These are phyloP conservation scores for Onthophagus taurus DNA, from an alignment of 1,140 invertebrate species.

Conservation along the genomic window DNA sequence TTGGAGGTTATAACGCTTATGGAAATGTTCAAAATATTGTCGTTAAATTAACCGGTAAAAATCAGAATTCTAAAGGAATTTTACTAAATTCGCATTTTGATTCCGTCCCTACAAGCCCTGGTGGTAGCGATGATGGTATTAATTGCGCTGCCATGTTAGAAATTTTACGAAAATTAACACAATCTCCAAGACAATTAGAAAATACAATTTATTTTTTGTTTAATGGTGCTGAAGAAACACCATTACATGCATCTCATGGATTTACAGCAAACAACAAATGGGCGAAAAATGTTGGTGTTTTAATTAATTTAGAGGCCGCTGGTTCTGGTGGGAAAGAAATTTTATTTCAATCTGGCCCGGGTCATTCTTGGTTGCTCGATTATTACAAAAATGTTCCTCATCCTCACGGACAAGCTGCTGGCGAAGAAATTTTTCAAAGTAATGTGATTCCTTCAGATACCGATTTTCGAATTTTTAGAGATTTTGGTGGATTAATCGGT, in stretches of 20 bases:
- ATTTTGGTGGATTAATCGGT: slow-evolving; percentile 51
- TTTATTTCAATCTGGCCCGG: slow-evolving; percentile 63
- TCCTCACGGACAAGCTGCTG: slow-evolving; percentile 56
- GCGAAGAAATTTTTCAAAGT: slow-evolving; percentile 68
- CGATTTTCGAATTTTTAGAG: slow-evolving; percentile 68
- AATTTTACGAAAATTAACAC: slow-evolving; percentile 7
- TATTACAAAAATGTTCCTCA: slow-evolving; percentile 50
- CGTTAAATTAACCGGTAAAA: slow-evolving; percentile 54
- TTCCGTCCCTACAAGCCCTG: slow-evolving; percentile 57
- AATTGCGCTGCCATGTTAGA: slow-evolving; percentile 7
- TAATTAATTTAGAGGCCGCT: slow-evolving; percentile 70
- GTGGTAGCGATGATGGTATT: slow-evolving; percentile 8
- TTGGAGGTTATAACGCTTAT: slow-evolving; percentile 43
- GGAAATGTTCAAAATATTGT: slow-evolving; percentile 55
- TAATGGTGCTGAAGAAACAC: slow-evolving; percentile 69
- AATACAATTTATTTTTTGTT: slow-evolving; percentile 62
- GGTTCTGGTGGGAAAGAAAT: slow-evolving; percentile 67
- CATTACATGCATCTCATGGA: slow-evolving; percentile 61
- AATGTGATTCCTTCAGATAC: slow-evolving; percentile 70
- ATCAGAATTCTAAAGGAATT: slow-evolving; percentile 47
- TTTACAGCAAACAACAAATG: slow-evolving; percentile 71
- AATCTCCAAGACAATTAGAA: slow-evolving; percentile 2
- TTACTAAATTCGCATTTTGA: slow-evolving; percentile 81
- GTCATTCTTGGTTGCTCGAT: slow-evolving; percentile 48
- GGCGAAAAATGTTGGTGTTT: slow-evolving; percentile 51